These are phyloP conservation scores for Calephelis perditalis DNA, from an alignment of 2,888 invertebrate genomes.

Conservation along the genomic window DNA sequence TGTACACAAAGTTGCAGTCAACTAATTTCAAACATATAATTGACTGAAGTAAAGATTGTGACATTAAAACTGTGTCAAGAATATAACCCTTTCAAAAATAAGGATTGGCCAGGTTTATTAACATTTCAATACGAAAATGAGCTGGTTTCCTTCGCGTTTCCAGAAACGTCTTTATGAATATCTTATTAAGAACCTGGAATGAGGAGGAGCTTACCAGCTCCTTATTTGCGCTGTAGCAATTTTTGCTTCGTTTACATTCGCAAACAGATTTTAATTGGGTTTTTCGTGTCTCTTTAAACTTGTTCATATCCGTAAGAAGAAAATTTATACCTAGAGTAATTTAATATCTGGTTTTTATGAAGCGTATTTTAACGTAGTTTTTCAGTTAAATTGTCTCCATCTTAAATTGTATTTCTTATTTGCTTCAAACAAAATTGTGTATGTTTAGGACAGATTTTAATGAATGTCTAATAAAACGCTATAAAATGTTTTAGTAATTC, in stretches of 20 bases:
- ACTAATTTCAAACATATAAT: not conserved
- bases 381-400: constrained; percentile 1
- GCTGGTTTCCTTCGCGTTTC: constrained; percentile 54
- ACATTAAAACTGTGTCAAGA: not conserved
- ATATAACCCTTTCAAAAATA: not conserved
- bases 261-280: constrained; percentile 73
- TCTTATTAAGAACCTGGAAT: constrained; percentile 69
- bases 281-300: constrained; percentile 61
- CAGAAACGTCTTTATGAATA: constrained; percentile 67
- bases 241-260: constrained; percentile 64
- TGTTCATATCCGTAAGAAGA: constrained; percentile 49
- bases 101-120: constrained; percentile 42
- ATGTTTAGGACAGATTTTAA: constrained; percentile 3
- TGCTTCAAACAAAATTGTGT: not conserved
- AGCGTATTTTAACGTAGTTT: constrained; percentile 14
- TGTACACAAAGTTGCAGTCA: too few species aligned
- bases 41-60: not conserved
- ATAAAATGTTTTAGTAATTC: not conserved
- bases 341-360: constrained; percentile 28
- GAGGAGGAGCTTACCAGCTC: constrained; percentile 64
- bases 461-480: not conserved
- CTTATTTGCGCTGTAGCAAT: constrained; percentile 62
- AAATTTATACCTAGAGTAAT: constrained; percentile 39
- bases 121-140: constrained; percentile 49
- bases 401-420: constrained; percentile 3